A percentile compares a stretch with the other conserved stretches of the same genome.
phyloP scores from a whole-genome alignment of 2,888 invertebrate species.

The Tuberolachnus salignus region DNA sequence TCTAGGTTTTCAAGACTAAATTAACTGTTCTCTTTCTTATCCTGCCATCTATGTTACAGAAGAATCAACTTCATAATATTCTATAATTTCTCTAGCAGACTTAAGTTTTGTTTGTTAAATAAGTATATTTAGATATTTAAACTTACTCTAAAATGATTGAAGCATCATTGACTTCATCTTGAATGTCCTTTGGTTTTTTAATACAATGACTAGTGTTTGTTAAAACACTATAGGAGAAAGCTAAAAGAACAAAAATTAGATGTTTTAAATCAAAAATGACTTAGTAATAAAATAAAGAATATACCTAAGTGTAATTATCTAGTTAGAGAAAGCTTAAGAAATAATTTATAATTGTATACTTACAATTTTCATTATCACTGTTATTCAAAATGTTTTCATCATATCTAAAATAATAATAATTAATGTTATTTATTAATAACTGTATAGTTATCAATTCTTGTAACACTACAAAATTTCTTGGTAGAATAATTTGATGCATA shows the following conservation, averaged over 20 bases:
- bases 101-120: neutral
- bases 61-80: no score
- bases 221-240: neutral
- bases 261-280: neutral
- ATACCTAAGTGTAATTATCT: no score
- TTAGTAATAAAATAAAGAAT: neutral
- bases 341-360: no score
- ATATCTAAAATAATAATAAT: slow-evolving; percentile 8
- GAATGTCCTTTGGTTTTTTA: slow-evolving; percentile 1
- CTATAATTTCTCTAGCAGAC: no score
- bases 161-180: slow-evolving; percentile 35
- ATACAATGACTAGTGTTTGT: slow-evolving; percentile 1
- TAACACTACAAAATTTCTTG: no score
- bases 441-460: no score
- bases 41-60: no score
- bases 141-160: slow-evolving; percentile 41
- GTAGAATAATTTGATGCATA: no score
- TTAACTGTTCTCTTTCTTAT: no score
- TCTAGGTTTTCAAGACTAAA: no score
- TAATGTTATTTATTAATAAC: neutral
- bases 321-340: no score
- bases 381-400: neutral
- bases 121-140: neutral
- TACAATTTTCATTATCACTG: slow-evolving; percentile 15
- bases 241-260: slow-evolving; percentile 41